A percentile compares a stretch with the other conserved stretches of the same genome.
Conservation (phyloP, 2,888 invertebrate genomes). For the Drosophila fungiperda region DNA sequence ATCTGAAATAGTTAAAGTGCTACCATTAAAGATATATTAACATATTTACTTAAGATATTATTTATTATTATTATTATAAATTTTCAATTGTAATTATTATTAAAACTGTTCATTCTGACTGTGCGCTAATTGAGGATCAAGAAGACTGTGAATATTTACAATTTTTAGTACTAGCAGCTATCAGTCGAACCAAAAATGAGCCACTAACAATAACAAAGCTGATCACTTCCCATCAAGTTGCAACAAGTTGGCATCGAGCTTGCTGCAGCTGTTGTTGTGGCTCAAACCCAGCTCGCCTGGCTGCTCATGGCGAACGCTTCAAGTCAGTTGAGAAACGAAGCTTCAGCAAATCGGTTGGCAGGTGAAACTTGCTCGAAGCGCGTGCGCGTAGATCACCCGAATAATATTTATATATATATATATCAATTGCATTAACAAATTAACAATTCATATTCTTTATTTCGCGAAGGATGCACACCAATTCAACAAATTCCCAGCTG, state of each 20-base stretch:
- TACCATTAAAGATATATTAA: neutral
- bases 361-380: conserved; percentile 32
- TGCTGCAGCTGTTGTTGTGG: conserved; percentile 15
- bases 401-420: conserved; percentile 1
- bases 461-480: conserved; percentile 6
- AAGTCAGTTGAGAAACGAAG: conserved; percentile 64
- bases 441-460: conserved; percentile 2
- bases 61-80: neutral
- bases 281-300: conserved; percentile 39
- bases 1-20: neutral
- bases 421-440: neutral
- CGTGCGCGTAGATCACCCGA: conserved; percentile 35
- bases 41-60: neutral
- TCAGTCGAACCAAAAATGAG: conserved; percentile 11
- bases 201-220: neutral
- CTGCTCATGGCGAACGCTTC: conserved; percentile 9
- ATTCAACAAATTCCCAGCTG: conserved; percentile 1
- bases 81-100: neutral
- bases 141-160: too few species aligned
- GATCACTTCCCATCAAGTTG: conserved; percentile 26
- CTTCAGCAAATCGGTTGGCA: conserved; percentile 65
- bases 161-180: neutral
- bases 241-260: conserved; percentile 58
- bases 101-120: neutral
- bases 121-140: neutral